Evolutionary conservation across 2,797 vertebrate genomes (phyloP), one percentile per base, ranked within the genome.

Genomic region (Pelobates cultripes): DNA sequence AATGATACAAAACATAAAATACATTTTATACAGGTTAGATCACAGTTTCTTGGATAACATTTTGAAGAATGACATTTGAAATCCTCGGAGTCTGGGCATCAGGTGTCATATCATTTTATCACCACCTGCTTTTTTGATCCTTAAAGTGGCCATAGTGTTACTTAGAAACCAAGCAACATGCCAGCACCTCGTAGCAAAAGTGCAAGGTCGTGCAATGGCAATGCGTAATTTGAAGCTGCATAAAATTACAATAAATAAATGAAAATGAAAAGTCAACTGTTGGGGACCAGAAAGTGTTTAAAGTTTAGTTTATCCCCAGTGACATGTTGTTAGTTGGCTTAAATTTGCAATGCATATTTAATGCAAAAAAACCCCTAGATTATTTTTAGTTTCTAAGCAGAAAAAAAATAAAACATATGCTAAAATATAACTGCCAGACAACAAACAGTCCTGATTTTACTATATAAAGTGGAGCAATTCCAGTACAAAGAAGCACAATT

Each of bases 201-300:
- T 28, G 85, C 57, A 78, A 87, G 85, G 85, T 60, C 78, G 47
- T 53, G 71, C 73, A 64, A 78, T 78, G 75, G 79, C 75, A 89
- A 75, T 85, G 87, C 87, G 84, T 89, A 87, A 64, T 86, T 74
- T 69, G 74, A 72, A 86, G 85, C 87, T 80, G 85, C 86, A 88
- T 75, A 53, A 63, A 55, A 13, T 73, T 57, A 12, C 53, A 43
- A 57, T 12, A 57, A 57, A 57, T 12, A 57, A 51, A 51, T 51
- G 10, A 51, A 51, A 57, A 57, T 57, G 55, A 57, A 57, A 57
- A 14, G 55, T 57, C 13, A 57, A 9, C 55, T 57, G 13, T 14
- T 57, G 3, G 13, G 3, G 13, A 15, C 8, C 1, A 57, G 55
- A 14, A 57, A 7, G 14, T 57, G 4, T 57, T 57, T 3, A 12